Evolutionary conservation across 2,888 invertebrate species (phyloP), one percentile per base, ranked within the genome.

Genomic region (Fissipunctia ypsillon): DNA sequence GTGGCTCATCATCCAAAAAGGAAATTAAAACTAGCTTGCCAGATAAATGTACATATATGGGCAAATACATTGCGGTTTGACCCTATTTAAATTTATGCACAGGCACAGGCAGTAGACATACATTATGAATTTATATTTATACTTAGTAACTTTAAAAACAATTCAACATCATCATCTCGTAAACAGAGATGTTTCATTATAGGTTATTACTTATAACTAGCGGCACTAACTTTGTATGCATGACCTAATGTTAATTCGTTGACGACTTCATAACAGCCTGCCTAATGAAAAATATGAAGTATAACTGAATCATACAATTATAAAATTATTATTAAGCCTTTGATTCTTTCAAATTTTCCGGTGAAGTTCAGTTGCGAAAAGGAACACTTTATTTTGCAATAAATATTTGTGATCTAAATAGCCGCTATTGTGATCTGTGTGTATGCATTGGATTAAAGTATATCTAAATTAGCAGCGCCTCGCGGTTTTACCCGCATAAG

Each of bases 41-140:
- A 19, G 19, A 38, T 59, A 71, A 10, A 78, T 71, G 35, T 9
- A 25, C 63, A 59, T 64, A 59, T 63, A 64, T 59, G 63, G 48
- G 9, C 43, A 41, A 12, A 50, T 9, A 52, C 2, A 7, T n/a
- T 76, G 41, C 0, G 3, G 71, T 78, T 63, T 43, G 48, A 56
- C n/a, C 48, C 60, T 38, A 57, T 38, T 45, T 54, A 54, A 28
- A 70, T 68, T 38, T 16, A 69, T 48, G 38, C 38, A 25, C 10
- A 59, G 31, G 16, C 25, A 59, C 22, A 69, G 16, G 3, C 50
- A 35, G n/a, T 28, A n/a, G 43, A 35, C 35, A 57, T 28, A 28
- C 4, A 54, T 31, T 14, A 41, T 66, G 16, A 31, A 73, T 31
- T 3, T 73, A 9, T 74, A 28, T 43, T 66, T 28, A 38, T 45